These are phyloP conservation scores for Stylophora pistillata DNA, from an alignment of 64 coral and sea anemone species.

Conservation along the genomic window DNA sequence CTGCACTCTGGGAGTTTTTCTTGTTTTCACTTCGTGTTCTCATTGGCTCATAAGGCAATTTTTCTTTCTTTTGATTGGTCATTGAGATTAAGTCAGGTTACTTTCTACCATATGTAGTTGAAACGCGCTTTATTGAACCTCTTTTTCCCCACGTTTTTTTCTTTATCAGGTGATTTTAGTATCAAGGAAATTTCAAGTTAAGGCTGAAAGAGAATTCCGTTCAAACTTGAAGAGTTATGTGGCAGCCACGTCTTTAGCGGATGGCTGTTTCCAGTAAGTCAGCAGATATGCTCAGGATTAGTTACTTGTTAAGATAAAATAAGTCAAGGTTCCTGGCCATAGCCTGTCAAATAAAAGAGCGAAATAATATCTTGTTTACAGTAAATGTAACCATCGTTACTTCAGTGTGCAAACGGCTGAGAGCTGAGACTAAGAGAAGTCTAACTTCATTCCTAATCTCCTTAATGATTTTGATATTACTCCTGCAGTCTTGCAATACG, in stretches of 20 bases:
- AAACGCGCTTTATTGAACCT: too few species aligned
- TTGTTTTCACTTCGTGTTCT: too few species aligned
- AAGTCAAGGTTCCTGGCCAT: not conserved
- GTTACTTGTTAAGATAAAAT: not conserved
- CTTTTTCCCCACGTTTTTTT: not conserved
- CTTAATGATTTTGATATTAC: not conserved
- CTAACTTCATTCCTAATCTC: not conserved
- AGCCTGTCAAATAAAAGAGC: not conserved
- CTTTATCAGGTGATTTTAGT: conserved; percentile 31
- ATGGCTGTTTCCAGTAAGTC: conserved; percentile 87
- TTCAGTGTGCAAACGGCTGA: not conserved
- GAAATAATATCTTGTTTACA: not conserved
- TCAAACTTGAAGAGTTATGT: conserved; percentile 71
- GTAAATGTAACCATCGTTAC: too few species aligned
- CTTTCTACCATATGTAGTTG: too few species aligned
- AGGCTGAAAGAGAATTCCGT: conserved; percentile 53
- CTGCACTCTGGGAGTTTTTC: too few species aligned
- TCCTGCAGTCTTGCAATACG: conserved; percentile 65
- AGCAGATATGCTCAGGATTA: not conserved
- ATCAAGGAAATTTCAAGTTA: conserved; percentile 57
- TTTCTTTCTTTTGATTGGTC: too few species aligned
- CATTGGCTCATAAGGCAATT: too few species aligned
- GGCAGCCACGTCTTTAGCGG: conserved; percentile 54
- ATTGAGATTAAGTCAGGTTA: too few species aligned
- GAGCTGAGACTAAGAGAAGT: not conserved